phyloP scores from a whole-genome alignment of 1,140 invertebrate species.

The Heliothis virescens region DNA sequence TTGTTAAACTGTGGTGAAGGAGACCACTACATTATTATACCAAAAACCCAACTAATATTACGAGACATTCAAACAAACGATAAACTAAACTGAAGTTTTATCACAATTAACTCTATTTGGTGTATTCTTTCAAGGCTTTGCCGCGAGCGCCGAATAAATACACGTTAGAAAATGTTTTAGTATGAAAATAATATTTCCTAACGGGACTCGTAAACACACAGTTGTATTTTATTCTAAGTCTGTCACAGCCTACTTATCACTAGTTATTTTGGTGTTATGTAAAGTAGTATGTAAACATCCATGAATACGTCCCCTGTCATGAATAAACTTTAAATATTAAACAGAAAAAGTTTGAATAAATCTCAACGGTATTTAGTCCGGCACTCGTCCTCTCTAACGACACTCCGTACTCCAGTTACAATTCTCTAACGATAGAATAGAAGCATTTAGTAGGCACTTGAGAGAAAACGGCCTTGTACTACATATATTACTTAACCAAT shows the following conservation, averaged over 20 bases:
- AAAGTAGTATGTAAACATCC: slow-evolving; percentile 36
- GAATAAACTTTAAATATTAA: slow-evolving; percentile 6
- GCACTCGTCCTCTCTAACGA: slow-evolving; percentile 47
- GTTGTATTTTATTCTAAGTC: slow-evolving; percentile 35
- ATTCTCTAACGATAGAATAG: slow-evolving; percentile 60
- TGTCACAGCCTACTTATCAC: slow-evolving; percentile 46
- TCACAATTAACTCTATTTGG: slow-evolving; percentile 58
- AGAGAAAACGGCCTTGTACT: slow-evolving; percentile 50
- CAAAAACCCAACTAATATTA: slow-evolving; percentile 45
- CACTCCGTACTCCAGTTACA: slow-evolving; percentile 48
- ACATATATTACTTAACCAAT: slow-evolving; percentile 41
- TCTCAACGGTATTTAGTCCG: slow-evolving; percentile 33
- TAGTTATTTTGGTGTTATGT: slow-evolving; percentile 38
- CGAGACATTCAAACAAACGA: slow-evolving; percentile 36
- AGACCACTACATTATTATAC: slow-evolving; percentile 21
- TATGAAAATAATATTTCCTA: slow-evolving; percentile 4
- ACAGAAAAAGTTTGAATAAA: neutral
- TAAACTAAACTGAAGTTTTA: slow-evolving; percentile 53
- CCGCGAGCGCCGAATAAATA: slow-evolving; percentile 47
- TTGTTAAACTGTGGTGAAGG: slow-evolving; percentile 31
- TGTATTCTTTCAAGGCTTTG: slow-evolving; percentile 58
- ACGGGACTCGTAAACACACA: slow-evolving; percentile 10
- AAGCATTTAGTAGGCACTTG: slow-evolving; percentile 65
- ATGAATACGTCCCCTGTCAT: slow-evolving; percentile 12
- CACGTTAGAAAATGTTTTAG: neutral